These are phyloP conservation scores for Drosophila anomalipes DNA, from an alignment of 2,888 invertebrate genomes.

Conservation along the genomic window DNA sequence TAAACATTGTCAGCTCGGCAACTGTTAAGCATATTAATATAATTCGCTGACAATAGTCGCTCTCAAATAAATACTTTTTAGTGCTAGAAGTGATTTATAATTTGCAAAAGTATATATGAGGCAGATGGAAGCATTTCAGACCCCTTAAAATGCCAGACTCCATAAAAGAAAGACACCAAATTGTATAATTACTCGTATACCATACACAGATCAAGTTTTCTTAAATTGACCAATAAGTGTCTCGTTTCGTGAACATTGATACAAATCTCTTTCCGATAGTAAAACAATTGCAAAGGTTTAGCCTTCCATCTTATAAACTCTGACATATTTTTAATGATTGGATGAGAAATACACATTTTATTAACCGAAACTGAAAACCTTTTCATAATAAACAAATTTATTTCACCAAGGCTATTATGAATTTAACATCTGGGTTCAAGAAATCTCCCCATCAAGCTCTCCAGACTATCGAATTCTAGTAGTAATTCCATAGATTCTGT, in stretches of 20 bases:
- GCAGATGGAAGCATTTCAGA: neutral
- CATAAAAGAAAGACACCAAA: neutral
- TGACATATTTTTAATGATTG: neutral
- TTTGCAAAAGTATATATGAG: neutral
- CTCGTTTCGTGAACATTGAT: neutral
- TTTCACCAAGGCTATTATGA: neutral
- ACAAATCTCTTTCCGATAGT: neutral
- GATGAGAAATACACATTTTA: neutral
- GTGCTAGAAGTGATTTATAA: neutral
- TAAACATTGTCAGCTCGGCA: neutral
- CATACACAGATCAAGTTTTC: too few species aligned
- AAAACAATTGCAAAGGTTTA: neutral
- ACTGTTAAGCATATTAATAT: neutral
- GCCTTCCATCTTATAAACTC: neutral
- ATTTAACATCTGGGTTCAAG: neutral
- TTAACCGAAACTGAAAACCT: neutral
- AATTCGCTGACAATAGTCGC: neutral
- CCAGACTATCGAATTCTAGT: neutral
- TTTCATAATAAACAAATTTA: neutral
- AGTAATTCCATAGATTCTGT: neutral
- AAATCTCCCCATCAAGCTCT: neutral
- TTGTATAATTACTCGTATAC: too few species aligned
- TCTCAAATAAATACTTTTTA: neutral
- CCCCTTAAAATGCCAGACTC: rapidly evolving
- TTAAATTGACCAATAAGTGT: neutral